Conservation (phyloP, 2,113 vertebrate species). For the Gobius niger region DNA sequence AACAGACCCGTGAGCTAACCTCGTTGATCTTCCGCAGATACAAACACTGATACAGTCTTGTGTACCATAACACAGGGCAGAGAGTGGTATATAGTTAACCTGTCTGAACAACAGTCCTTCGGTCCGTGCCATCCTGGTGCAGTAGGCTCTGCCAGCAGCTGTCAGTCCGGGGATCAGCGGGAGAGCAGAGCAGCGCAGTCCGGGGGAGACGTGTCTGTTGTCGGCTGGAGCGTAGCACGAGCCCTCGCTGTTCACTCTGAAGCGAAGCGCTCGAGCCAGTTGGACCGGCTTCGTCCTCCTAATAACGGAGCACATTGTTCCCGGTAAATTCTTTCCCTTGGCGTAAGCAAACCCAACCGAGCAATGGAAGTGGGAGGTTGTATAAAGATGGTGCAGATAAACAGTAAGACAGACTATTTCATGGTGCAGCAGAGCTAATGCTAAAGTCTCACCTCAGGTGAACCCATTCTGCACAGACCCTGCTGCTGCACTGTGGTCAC, state of each 20-base stretch:
- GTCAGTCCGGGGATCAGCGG: constrained; percentile 1
- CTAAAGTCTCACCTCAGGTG: neutral
- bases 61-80: no score
- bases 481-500: neutral
- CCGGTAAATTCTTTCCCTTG: no score
- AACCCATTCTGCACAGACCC: neutral
- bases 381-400: neutral
- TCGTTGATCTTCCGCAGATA: neutral
- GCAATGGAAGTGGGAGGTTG: neutral
- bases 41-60: neutral
- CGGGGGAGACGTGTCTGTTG: neutral
- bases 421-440: neutral
- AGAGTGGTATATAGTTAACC: constrained; percentile 31
- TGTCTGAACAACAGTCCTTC: constrained; percentile 72
- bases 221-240: constrained; percentile 21
- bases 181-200: accelerated
- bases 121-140: constrained; percentile 45
- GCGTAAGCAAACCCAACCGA: neutral
- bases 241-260: constrained; percentile 19
- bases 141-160: constrained; percentile 22
- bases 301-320: constrained; percentile 54
- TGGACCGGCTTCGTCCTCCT: constrained; percentile 1
- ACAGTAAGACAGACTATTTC: neutral
- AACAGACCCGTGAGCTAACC: neutral
- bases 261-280: constrained; percentile 29